A percentile compares a stretch with the other conserved stretches of the same genome.
These are phyloP conservation scores for Lottia gigantea DNA, from an alignment of 2,888 invertebrate species.

Conservation along the genomic window DNA sequence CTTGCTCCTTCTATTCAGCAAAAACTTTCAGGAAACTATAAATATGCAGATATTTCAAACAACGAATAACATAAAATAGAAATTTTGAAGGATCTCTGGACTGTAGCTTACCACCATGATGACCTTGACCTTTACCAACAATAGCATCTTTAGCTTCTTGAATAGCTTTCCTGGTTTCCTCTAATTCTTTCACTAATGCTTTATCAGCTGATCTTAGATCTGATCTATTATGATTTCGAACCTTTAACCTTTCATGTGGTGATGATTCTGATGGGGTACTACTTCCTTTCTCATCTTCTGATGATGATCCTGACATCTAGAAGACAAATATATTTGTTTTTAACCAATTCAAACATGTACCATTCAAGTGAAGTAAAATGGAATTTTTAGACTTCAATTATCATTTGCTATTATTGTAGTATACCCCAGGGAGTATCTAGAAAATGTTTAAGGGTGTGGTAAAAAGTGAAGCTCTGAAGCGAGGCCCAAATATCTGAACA, in stretches of 20 bases:
- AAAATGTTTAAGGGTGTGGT: too few relatives aligned
- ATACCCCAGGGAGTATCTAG: too few relatives aligned
- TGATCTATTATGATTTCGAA: constrained; percentile 8
- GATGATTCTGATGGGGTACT: constrained; percentile 23
- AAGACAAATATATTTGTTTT: background rate
- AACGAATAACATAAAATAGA: too few relatives aligned
- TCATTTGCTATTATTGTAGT: background rate
- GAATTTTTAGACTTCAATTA: background rate
- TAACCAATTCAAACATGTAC: background rate
- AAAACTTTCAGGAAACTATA: too few relatives aligned
- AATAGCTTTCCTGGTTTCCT: constrained; percentile 49
- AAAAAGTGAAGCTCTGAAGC: too few relatives aligned
- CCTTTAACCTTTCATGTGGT: constrained; percentile 14
- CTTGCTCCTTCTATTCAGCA: background rate
- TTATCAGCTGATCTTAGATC: constrained; percentile 15
- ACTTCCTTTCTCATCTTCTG: constrained; percentile 27
- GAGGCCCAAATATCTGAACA: too few relatives aligned
- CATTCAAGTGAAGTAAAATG: background rate
- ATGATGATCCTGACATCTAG: constrained; percentile 13
- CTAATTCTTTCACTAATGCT: constrained; percentile 41
- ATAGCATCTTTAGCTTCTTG: constrained; percentile 49
- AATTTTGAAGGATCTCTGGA: too few relatives aligned
- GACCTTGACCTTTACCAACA: constrained; percentile 10
- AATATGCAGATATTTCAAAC: too few relatives aligned
- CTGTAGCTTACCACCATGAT: background rate